These are phyloP conservation scores for Xerus inauris DNA, from an alignment of 2,113 vertebrate genomes.

Conservation along the genomic window DNA sequence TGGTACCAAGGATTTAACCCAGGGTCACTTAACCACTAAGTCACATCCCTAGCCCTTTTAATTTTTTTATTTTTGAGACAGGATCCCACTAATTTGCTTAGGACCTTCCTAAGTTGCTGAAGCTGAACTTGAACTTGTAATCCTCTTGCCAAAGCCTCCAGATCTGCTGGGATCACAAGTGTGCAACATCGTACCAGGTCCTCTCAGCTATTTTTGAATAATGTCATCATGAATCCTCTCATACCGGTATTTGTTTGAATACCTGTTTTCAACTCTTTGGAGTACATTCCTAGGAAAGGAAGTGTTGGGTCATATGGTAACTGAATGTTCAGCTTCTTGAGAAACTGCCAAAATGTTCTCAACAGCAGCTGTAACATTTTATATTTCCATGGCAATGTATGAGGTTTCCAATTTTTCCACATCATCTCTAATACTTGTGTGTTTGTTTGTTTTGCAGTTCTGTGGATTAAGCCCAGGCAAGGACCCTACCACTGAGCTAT, in stretches of 20 bases:
- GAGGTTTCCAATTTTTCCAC: not conserved
- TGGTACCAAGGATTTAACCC: no score
- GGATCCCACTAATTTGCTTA: no score
- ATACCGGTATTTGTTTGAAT: not conserved
- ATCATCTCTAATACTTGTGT: not conserved
- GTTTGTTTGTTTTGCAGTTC: not conserved
- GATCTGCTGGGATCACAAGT: no score
- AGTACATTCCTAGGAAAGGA: not conserved
- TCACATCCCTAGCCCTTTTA: no score
- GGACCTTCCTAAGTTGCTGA: no score
- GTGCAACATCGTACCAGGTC: no score
- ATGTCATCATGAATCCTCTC: not conserved
- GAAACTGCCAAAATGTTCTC: not conserved
- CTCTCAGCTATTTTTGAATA: not conserved
- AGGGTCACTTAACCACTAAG: no score
- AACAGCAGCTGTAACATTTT: not conserved
- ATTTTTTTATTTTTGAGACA: no score
- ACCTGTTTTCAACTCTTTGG: not conserved
- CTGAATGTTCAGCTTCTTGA: not conserved
- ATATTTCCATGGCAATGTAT: not conserved
- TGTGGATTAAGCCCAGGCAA: not conserved
- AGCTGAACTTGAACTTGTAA: no score
- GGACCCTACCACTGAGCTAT: not conserved
- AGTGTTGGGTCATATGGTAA: not conserved
- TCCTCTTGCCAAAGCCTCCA: no score